phyloP scores from a whole-genome alignment of 2,888 invertebrate species.

The Spicauda simplicius region DNA sequence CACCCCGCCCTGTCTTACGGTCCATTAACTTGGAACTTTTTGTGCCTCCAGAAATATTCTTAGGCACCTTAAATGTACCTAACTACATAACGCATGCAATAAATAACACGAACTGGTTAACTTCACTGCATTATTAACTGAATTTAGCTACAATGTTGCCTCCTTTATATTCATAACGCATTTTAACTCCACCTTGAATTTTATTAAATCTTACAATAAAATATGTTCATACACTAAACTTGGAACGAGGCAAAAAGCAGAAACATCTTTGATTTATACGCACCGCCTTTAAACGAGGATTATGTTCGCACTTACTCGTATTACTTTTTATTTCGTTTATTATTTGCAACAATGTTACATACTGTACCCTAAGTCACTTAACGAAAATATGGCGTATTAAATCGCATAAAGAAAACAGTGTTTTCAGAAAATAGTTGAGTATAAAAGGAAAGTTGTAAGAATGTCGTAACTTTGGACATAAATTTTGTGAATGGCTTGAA shows the following conservation, averaged over 20 bases:
- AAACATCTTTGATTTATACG: constrained; percentile 76
- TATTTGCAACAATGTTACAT: constrained; percentile 76
- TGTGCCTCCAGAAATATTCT: constrained; percentile 43
- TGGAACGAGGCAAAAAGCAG: constrained; percentile 65
- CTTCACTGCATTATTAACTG: constrained; percentile 43
- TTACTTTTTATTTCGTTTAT: constrained; percentile 68
- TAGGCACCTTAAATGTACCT: constrained; percentile 21
- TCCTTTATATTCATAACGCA: constrained; percentile 51
- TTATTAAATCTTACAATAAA: constrained; percentile 68
- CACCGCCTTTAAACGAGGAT: constrained; percentile 65
- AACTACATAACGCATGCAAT: constrained; percentile 44
- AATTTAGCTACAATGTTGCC: constrained; percentile 60
- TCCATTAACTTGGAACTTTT: constrained; percentile 61
- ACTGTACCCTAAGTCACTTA: constrained; percentile 64
- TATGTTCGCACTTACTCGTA: constrained; percentile 66
- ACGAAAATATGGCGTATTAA: constrained; percentile 80
- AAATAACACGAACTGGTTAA: constrained; percentile 46
- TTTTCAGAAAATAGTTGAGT: constrained; percentile 81
- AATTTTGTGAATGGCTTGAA: constrained; percentile 77
- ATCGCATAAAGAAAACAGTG: constrained; percentile 82
- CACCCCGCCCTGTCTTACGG: constrained; percentile 64
- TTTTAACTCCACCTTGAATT: constrained; percentile 61
- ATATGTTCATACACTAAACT: constrained; percentile 61
- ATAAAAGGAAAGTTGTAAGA: constrained; percentile 80
- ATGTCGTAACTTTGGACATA: constrained; percentile 77